phyloP scores from a whole-genome alignment of 2,797 vertebrate genomes.

The Falco cherrug region DNA sequence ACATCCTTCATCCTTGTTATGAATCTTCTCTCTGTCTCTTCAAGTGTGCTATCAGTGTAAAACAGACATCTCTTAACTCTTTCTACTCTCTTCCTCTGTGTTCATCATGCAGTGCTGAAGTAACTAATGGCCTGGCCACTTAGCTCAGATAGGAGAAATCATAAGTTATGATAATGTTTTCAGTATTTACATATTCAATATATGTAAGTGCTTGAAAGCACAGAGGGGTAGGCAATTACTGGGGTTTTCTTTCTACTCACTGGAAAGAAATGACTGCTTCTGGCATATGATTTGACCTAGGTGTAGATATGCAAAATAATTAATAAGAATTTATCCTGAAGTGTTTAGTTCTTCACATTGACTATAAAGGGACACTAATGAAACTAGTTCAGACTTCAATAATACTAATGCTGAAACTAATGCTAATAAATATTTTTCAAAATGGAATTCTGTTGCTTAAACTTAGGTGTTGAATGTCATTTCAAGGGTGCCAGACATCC shows the following conservation, averaged over 20 bases:
- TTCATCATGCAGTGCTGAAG: not conserved
- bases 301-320: not conserved
- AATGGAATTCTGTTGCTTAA: not conserved
- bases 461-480: not conserved
- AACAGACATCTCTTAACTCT: not conserved
- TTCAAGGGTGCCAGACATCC: not conserved
- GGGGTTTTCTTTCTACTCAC: not conserved
- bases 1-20: conserved; percentile 9
- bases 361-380: not conserved
- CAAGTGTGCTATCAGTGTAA: not conserved
- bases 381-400: not conserved
- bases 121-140: not conserved
- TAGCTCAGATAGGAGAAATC: not conserved
- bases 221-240: not conserved
- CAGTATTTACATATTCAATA: not conserved
- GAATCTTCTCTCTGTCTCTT: not conserved
- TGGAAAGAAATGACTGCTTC: not conserved
- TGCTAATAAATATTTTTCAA: not conserved
- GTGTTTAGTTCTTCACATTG: not conserved
- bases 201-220: not conserved
- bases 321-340: not conserved
- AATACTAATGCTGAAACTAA: not conserved
- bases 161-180: not conserved
- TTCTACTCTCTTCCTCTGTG: not conserved
- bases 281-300: not conserved